These are phyloP conservation scores for Ennomos quercinarius DNA, from an alignment of 2,888 invertebrate genomes.

Conservation along the genomic window DNA sequence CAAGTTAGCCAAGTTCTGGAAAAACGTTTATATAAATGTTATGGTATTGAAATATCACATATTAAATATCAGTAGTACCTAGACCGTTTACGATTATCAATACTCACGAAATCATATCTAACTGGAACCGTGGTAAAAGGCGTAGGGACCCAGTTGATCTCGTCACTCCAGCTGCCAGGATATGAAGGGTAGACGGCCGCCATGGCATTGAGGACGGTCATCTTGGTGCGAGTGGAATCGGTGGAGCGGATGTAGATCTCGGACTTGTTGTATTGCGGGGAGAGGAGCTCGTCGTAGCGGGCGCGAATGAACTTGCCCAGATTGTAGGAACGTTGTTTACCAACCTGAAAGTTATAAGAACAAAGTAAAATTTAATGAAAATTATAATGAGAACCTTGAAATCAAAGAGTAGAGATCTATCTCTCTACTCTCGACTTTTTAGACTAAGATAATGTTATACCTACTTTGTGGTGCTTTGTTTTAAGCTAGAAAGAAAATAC, in stretches of 20 bases:
- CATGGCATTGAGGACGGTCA: slow-evolving; percentile 57
- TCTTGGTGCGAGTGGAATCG: slow-evolving; percentile 59
- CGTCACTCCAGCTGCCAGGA: slow-evolving; percentile 46
- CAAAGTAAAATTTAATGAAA: too few relatives aligned
- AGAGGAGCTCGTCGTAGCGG: slow-evolving; percentile 52
- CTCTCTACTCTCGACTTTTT: too few relatives aligned
- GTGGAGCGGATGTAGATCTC: slow-evolving; percentile 63
- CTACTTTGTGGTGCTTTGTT: too few relatives aligned
- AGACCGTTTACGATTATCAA: slow-evolving; percentile 16
- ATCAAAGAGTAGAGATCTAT: too few relatives aligned
- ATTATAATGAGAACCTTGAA: too few relatives aligned
- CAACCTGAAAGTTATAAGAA: too few relatives aligned
- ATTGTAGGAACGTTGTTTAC: too few relatives aligned
- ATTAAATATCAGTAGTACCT: slow-evolving; percentile 39
- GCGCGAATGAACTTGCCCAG: slow-evolving; percentile 47
- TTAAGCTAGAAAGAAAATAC: too few relatives aligned
- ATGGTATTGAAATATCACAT: slow-evolving; percentile 35
- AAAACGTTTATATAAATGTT: too few relatives aligned
- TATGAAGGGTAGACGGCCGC: slow-evolving; percentile 52
- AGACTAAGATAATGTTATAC: too few relatives aligned
- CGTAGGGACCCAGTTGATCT: slow-evolving; percentile 55
- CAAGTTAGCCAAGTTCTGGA: too few relatives aligned
- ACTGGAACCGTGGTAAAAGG: slow-evolving; percentile 54
- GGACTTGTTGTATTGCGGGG: slow-evolving; percentile 53
- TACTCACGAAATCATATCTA: slow-evolving; percentile 58